These are phyloP conservation scores for Silurus asotus DNA, from an alignment of 2,113 vertebrate genomes.

Conservation along the genomic window DNA sequence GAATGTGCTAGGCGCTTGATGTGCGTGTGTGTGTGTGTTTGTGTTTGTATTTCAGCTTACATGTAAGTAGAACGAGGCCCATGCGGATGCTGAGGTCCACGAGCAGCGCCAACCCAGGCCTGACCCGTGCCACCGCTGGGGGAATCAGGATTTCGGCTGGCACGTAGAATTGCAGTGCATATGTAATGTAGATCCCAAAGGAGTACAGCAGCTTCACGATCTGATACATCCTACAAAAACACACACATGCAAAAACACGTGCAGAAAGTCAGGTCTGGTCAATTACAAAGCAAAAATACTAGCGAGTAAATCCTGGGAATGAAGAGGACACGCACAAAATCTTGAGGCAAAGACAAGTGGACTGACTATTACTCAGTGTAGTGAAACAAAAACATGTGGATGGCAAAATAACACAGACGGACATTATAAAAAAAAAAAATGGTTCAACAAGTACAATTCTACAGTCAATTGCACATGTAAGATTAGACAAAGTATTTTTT, in stretches of 20 bases:
- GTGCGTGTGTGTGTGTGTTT: background rate
- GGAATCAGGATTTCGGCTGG: conserved; percentile 90
- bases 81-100: conserved; percentile 80
- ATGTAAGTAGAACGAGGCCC: conserved; percentile 82
- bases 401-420: background rate
- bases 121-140: conserved; percentile 65
- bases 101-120: conserved; percentile 68
- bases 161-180: conserved; percentile 94
- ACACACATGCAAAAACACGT: background rate
- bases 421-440: background rate
- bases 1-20: background rate
- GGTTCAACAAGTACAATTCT: background rate
- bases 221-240: conserved; percentile 85
- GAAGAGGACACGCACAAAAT: background rate
- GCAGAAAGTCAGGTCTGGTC: background rate
- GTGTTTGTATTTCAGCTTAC: conserved; percentile 73
- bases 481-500: background rate
- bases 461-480: background rate
- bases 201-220: conserved; percentile 92
- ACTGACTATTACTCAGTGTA: background rate
- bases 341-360: background rate
- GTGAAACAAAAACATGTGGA: background rate
- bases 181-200: conserved; percentile 92
- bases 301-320: background rate
- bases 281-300: background rate